A percentile compares a stretch with the other conserved stretches of the same genome.
Conservation (phyloP, 2,797 vertebrate genomes). For the Anguilla obscura region DNA sequence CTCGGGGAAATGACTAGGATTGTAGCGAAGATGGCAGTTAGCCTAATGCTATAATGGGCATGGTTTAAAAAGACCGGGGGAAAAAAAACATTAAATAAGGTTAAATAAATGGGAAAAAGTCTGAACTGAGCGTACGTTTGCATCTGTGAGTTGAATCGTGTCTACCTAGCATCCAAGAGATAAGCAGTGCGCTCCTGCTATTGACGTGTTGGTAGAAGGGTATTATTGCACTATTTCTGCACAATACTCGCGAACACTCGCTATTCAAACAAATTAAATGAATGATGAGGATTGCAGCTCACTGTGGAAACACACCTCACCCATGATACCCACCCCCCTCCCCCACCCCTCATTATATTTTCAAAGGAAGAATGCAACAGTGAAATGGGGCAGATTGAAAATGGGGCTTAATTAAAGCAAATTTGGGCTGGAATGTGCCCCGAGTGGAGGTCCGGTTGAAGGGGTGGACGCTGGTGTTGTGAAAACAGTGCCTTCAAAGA, state of each 20-base stretch:
- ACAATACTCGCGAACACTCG: not conserved
- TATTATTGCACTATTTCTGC: not conserved
- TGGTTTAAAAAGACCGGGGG: not conserved
- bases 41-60: not conserved
- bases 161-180: not conserved
- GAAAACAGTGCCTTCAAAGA: slow-evolving; percentile 60
- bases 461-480: slow-evolving; percentile 62
- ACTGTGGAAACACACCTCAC: not conserved
- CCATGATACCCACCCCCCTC: not conserved
- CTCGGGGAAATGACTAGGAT: not conserved
- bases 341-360: not conserved
- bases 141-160: not conserved
- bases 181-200: not conserved
- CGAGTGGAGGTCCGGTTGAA: slow-evolving; percentile 60
- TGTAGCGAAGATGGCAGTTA: not conserved
- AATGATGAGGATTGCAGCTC: not conserved
- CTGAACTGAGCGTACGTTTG: no score
- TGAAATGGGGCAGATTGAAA: slow-evolving; percentile 56
- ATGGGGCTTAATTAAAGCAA: slow-evolving; percentile 63
- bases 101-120: not conserved
- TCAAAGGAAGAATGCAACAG: slow-evolving; percentile 46
- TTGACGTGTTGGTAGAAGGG: not conserved
- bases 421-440: slow-evolving; percentile 60
- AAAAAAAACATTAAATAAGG: not conserved
- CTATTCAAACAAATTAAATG: not conserved